Conservation (phyloP, 2,888 invertebrate species). For the Acleris laterana region DNA sequence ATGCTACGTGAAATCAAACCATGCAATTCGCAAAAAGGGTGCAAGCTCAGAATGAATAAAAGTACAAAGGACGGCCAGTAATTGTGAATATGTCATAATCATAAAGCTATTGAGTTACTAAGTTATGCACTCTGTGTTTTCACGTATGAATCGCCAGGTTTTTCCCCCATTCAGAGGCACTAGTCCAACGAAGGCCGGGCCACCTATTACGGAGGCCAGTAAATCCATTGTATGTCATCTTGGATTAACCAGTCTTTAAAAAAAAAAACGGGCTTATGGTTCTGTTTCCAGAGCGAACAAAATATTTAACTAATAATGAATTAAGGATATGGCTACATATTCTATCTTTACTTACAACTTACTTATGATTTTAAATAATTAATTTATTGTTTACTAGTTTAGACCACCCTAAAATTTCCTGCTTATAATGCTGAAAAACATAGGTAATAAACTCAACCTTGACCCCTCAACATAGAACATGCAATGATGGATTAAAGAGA, state of each 20-base stretch:
- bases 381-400: too few relatives aligned
- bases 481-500: conserved; percentile 9
- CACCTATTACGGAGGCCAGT: background rate
- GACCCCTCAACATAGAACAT: conserved; percentile 16
- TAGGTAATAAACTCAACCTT: conserved; percentile 10
- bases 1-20: background rate
- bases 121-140: background rate
- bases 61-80: background rate
- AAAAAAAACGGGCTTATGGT: background rate
- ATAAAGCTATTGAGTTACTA: background rate
- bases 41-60: background rate
- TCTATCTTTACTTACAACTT: background rate
- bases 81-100: background rate
- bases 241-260: background rate
- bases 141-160: background rate
- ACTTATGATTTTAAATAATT: too few relatives aligned
- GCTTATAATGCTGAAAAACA: background rate
- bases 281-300: too few relatives aligned
- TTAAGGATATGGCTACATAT: background rate
- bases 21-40: background rate
- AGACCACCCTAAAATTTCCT: background rate
- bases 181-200: background rate
- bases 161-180: conserved; percentile 3
- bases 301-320: background rate
- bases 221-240: background rate